Conservation (phyloP, 2,797 vertebrate genomes). For the Euphonia xanthogaster region DNA sequence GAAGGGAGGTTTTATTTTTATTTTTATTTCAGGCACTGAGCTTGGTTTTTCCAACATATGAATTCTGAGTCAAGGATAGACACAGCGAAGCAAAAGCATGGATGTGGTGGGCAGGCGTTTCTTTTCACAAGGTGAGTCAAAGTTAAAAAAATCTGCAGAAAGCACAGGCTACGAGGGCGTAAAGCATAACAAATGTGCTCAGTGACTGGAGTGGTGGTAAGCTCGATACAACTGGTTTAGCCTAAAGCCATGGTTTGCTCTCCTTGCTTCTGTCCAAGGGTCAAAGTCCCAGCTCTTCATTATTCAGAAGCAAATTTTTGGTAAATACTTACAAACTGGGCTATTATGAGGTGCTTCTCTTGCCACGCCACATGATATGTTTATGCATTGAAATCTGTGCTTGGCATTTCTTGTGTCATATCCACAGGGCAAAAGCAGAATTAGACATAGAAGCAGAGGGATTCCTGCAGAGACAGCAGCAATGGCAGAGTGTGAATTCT, state of each 20-base stretch:
- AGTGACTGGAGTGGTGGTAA: not conserved
- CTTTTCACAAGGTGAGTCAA: not conserved
- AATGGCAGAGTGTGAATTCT: not conserved
- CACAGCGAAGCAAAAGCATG: not conserved
- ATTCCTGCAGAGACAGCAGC: not conserved
- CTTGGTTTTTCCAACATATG: not conserved
- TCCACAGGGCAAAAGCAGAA: not conserved
- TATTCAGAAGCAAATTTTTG: not conserved
- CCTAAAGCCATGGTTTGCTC: not conserved
- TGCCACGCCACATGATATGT: not conserved
- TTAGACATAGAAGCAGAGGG: not conserved
- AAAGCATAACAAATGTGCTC: not conserved
- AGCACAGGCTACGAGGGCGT: not conserved
- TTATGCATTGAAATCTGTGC: not conserved
- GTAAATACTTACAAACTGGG: not conserved
- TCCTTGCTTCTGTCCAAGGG: not conserved
- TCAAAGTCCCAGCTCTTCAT: not conserved
- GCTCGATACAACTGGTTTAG: not conserved
- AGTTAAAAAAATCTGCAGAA: not conserved
- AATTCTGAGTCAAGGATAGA: not conserved
- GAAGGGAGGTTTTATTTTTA: constrained; percentile 28
- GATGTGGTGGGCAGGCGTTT: fast-evolving
- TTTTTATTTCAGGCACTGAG: constrained; percentile 9
- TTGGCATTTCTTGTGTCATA: not conserved
- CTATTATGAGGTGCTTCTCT: not conserved